Evolutionary conservation across 2,888 invertebrate species (phyloP), one percentile per base, ranked within the genome.

Genomic region (Stenurella melanura): DNA sequence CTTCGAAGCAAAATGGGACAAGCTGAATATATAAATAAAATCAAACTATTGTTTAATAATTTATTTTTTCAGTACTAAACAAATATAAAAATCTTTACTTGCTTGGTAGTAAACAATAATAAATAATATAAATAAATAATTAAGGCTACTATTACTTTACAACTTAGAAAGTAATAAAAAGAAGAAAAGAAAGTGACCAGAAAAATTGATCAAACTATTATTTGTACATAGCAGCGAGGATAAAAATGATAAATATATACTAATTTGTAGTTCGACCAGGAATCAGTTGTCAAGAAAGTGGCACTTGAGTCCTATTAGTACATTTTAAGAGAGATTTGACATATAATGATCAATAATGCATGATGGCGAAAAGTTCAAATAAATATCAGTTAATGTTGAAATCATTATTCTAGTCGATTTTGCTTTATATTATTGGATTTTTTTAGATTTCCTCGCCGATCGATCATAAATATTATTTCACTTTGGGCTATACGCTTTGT

Each of bases 401-500:
- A 26, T 26, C 4, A 26, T 26, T 26, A 26, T 26, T 3, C 4
- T 1, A 26, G n/a, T n/a, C n/a, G 7, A 9, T 34, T 34, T 34
- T 9, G 30, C 30, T 5, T 7, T 34, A 34, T 9, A 34, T 34
- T 34, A 34, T 6, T 34, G 30, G 9, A 34, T 0, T 34, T 34
- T 34, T 9, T 34, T 34, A 34, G 30, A 2, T 34, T 34, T 9
- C 7, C 30, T 7, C 7, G 30, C 0, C 5, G 7, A 34, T 26
- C 26, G 6, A 34, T 34, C 6, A 34, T 34, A 34, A 9, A 34
- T 7, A 5, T 34, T 34, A 9, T 42, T 50, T 15, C 89, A 90
- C 84, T 91, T 88, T 34, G 90, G 90, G 73, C 86, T 88, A 86
- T 94, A 93, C 0, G 93, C 93, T 50, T 93, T 93, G 89, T 96